phyloP scores from a whole-genome alignment of 2,113 vertebrate genomes.

The Hippocampus barbouri region DNA sequence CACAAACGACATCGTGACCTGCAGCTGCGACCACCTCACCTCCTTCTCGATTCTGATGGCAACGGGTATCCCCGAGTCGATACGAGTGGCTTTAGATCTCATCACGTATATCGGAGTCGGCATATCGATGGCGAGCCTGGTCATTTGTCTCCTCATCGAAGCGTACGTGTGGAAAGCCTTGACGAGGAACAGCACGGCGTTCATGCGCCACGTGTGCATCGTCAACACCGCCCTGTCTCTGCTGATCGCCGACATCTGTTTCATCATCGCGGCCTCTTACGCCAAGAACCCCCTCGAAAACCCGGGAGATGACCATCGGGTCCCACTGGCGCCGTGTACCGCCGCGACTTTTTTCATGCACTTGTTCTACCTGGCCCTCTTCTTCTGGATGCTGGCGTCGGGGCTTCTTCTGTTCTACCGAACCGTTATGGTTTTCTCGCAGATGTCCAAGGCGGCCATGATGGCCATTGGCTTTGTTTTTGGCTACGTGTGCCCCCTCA shows the following conservation, averaged over 20 bases:
- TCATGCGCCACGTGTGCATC: conserved; percentile 80
- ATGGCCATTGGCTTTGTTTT: conserved; percentile 70
- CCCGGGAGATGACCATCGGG: not conserved
- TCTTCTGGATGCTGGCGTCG: conserved; percentile 90
- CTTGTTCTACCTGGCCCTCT: conserved; percentile 83
- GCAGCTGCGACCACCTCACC: conserved; percentile 77
- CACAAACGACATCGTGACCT: conserved; percentile 38
- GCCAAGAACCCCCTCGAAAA: conserved; percentile 43
- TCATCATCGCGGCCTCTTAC: conserved; percentile 70
- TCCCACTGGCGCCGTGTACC: conserved; percentile 64
- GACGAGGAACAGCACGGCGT: conserved; percentile 75
- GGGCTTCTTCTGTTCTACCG: conserved; percentile 82
- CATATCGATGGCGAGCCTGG: conserved; percentile 77
- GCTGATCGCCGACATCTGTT: conserved; percentile 78
- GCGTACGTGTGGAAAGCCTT: conserved; percentile 73
- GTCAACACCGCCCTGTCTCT: conserved; percentile 81
- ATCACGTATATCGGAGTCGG: conserved; percentile 74
- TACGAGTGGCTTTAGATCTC: conserved; percentile 33
- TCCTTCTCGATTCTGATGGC: conserved; percentile 88
- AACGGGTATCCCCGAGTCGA: fast-evolving
- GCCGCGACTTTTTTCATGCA: conserved; percentile 83
- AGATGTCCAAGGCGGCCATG: conserved; percentile 75
- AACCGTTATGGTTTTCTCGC: conserved; percentile 77
- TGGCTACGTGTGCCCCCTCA: conserved; percentile 81
- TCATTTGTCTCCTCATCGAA: conserved; percentile 80